Evolutionary conservation across 1,140 invertebrate species (phyloP).

Genomic region (Caenorhabditis remanei): DNA sequence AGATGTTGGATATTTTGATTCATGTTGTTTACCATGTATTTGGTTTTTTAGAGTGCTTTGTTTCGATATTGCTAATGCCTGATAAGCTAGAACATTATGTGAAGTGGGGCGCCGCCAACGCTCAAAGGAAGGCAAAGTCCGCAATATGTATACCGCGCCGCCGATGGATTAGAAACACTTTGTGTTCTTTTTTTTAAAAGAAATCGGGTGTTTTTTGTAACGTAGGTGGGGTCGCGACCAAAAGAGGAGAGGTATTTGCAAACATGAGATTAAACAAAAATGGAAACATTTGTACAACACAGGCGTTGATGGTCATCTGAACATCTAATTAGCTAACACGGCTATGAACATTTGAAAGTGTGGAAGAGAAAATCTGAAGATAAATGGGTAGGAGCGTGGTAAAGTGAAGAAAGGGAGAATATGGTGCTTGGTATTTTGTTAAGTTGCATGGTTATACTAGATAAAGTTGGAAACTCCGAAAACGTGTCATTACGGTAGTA

Average conservation of each 20-base stretch:
- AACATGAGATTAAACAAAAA: conserved; percentile 47
- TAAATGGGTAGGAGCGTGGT: neutral
- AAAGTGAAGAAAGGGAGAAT: too few species aligned
- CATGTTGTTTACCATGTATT: neutral
- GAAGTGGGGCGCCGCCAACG: conserved; percentile 21
- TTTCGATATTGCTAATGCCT: conserved; percentile 11
- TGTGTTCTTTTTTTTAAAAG: neutral
- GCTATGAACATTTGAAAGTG: neutral
- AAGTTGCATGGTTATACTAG: too few species aligned
- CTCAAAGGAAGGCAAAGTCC: conserved; percentile 13
- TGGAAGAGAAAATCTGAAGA: neutral
- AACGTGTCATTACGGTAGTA: too few species aligned
- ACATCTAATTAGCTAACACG: conserved; percentile 24
- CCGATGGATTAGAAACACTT: conserved; percentile 32
- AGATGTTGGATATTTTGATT: neutral
- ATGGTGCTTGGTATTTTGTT: too few species aligned
- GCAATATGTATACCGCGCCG: conserved; percentile 12
- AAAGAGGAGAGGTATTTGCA: conserved; percentile 19
- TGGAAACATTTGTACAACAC: conserved; percentile 26
- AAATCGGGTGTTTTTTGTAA: conserved; percentile 1
- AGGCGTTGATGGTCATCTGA: conserved; percentile 23
- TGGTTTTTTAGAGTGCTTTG: conserved; percentile 19
- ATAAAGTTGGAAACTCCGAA: too few species aligned
- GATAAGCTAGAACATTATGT: conserved; percentile 36
- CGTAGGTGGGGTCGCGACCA: neutral